Evolutionary conservation across 2,888 invertebrate genomes (phyloP), one percentile per base, ranked within the genome.

Genomic region (Pseudanteris insignis): DNA sequence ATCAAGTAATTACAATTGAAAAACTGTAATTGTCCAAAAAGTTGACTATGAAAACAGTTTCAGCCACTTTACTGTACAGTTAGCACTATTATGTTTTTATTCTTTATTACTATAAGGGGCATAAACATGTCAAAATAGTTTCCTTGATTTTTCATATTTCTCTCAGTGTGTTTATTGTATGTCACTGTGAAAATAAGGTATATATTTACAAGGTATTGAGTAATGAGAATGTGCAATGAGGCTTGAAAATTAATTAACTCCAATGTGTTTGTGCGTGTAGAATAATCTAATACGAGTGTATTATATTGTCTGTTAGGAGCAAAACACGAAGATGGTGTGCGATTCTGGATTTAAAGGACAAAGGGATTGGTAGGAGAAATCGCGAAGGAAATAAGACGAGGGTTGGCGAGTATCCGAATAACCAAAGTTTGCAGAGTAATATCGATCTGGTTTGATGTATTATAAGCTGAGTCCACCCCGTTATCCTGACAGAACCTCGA

Each of bases 401-500:
- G 54, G 64, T 65, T 57, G 70, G 70, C 67, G 68, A 70, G 69
- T 71, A 72, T 73, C 70, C 70, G 74, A 73, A 73, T 75, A 72
- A 72, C 70, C 72, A 68, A 72, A 73, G 74, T 71, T 72, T 69
- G 73, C 67, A 70, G 73, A 72, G 73, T 72, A 73, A 74, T 75
- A 79, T 79, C 78, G 78, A 79, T 79, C 76, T 75, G 72, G 67
- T 70, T 75, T 78, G 79, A 79, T 78, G 76, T 79, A 79, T 79
- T 78, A 75, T 70, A 68, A 67, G 66, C 69, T 68, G 70, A 72
- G 77, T 77, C 77, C 78, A 75, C 72, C 71, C 73, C 73, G 69
- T 70, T 69, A 64, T 69, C 67, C 66, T 46, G 69, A 64, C 67
- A 66, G 70, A 70, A 71, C 70, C 68, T 69, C 69, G 70, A 69